Evolutionary conservation across 2,113 vertebrate genomes (phyloP).

Genomic region (Leucosticte australis): DNA sequence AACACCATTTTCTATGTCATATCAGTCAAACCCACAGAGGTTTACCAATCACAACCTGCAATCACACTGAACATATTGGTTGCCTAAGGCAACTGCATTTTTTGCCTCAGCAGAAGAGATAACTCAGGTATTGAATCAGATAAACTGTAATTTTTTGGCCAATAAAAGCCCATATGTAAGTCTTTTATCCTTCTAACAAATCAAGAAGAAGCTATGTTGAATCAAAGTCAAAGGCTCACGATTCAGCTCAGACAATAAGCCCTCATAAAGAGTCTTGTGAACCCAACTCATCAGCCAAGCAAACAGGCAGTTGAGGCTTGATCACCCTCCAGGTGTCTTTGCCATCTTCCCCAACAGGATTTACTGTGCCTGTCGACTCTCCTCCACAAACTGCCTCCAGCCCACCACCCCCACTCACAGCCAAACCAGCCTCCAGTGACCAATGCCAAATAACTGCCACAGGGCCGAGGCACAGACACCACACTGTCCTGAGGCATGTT

Average conservation of each 20-base stretch:
- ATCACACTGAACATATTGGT: background rate
- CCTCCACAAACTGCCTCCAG: background rate
- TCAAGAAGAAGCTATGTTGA: background rate
- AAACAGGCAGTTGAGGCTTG: background rate
- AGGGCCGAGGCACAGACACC: fast-evolving
- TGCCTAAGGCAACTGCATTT: constrained; percentile 23
- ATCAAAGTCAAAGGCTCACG: background rate
- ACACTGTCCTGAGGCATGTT: background rate
- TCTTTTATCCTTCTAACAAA: background rate
- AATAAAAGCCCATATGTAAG: background rate
- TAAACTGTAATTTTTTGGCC: background rate
- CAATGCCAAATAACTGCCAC: fast-evolving
- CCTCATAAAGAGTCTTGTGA: background rate
- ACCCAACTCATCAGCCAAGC: fast-evolving
- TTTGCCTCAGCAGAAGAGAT: background rate
- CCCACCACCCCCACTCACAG: background rate
- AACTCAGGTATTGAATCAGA: constrained; percentile 23
- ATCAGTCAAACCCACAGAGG: background rate
- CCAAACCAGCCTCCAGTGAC: background rate
- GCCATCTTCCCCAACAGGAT: background rate
- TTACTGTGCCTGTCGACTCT: background rate
- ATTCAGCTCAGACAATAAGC: background rate
- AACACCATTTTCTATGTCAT: background rate
- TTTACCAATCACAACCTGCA: background rate
- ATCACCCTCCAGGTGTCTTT: background rate